Base-by-base conservation (phyloP, 2,797 vertebrate genomes). In the Phrynocephalus vlangalii region DNA sequence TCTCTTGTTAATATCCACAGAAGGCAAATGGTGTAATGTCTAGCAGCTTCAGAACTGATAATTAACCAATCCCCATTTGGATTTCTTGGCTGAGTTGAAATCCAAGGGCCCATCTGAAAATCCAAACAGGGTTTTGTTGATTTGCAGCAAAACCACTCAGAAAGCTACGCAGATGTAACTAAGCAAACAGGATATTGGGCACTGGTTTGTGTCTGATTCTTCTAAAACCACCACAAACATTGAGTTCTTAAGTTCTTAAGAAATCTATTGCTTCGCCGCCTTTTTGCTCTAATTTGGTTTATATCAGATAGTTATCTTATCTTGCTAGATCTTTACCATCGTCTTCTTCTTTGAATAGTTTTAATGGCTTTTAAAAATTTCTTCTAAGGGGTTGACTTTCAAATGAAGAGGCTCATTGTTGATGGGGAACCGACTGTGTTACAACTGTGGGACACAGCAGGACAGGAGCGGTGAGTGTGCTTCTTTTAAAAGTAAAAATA, bases 381-480 rank as follows among this genome's bases (percentile, higher is more conserved):
- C 13, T 92, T 93, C 95, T 88, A 73, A 99, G 98, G 98, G 76
- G 98, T 99, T 80, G 99, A 99, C 96, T 99, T 99, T 95, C 98
- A 99, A 93, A 98, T 99, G 98, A 99, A 99, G 95, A 98, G 97
- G 7, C 93, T 99, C 26, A 93, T 99, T 30, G 98, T 99, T 68
- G 99, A 99, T 16, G 99, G 99, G 93, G 98, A 99, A 78, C 97
- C 95, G 8, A 98, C 97, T 33, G 94, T 98, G 28, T 94, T 99
- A 70, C 99, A 99, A 70, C 93, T 99, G 15, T 99, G 99, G 99
- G 98, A 99, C 91, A 99, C 98, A 0, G 98, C 99, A 60, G 99
- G 98, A 72, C 98, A 99, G 93, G 98, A 99, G 90, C 99, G 98
- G 98, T 97, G 93, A 93, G 95, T 94, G 26, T 67, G 84, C 10